phyloP scores from a whole-genome alignment of 2,888 invertebrate species.

The Andrena flavipes region DNA sequence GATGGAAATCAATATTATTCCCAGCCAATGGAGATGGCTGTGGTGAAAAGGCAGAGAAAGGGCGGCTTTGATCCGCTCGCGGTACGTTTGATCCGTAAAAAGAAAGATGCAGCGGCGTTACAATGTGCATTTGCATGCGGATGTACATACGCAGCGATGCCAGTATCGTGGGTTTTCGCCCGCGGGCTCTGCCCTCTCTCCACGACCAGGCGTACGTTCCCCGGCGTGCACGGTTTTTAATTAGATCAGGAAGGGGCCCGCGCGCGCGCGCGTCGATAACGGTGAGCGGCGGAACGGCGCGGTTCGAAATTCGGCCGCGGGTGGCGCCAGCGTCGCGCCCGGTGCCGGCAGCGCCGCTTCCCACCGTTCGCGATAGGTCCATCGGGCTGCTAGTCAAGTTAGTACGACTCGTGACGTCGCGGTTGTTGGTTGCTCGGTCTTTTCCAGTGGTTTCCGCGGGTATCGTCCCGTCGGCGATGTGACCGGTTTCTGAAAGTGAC shows the following conservation, averaged over 20 bases:
- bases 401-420: slow-evolving; percentile 76
- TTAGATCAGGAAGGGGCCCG: background rate
- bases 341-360: slow-evolving; percentile 41
- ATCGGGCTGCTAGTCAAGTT: slow-evolving; percentile 51
- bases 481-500: slow-evolving; percentile 60
- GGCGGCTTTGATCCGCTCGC: background rate
- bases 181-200: too few species aligned
- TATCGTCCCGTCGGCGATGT: slow-evolving; percentile 58
- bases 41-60: background rate
- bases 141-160: too few species aligned
- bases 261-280: slow-evolving; percentile 59
- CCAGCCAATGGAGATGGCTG: background rate
- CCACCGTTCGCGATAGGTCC: slow-evolving; percentile 51
- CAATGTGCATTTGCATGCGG: background rate
- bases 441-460: slow-evolving; percentile 20
- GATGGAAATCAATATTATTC: slow-evolving; percentile 23
- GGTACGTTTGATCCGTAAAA: background rate
- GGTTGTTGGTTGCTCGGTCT: slow-evolving; percentile 45
- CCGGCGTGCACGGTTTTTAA: background rate
- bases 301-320: background rate
- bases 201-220: background rate
- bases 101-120: background rate
- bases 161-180: too few species aligned
- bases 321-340: slow-evolving; percentile 25
- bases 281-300: background rate